Conservation (phyloP, 2,797 vertebrate species). For the Sus cebifrons region DNA sequence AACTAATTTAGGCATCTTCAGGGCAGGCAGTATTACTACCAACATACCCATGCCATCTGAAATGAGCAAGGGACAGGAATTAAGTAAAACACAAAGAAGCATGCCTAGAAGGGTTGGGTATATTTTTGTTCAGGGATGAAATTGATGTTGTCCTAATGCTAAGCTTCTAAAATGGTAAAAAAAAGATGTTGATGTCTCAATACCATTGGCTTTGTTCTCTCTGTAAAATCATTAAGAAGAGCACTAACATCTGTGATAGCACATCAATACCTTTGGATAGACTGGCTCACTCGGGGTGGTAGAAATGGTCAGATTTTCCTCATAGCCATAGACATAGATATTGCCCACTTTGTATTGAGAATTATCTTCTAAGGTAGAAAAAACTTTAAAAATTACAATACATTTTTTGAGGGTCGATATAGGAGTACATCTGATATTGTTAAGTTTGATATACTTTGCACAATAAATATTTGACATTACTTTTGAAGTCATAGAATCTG, state of each 20-base stretch:
- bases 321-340: not conserved
- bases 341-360: not conserved
- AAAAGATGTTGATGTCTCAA: not conserved
- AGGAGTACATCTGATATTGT: not conserved
- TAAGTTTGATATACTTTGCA: not conserved
- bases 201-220: not conserved
- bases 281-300: not conserved
- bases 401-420: not conserved
- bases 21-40: not conserved
- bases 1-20: slow-evolving; percentile 3
- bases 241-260: not conserved
- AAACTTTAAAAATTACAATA: not conserved
- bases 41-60: not conserved
- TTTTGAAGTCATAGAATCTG: not conserved
- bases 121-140: slow-evolving; percentile 25
- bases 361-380: not conserved
- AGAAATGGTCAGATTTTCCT: slow-evolving; percentile 2
- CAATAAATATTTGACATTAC: not conserved
- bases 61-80: not conserved
- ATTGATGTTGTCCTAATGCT: slow-evolving; percentile 20
- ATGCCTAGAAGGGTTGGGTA: not conserved
- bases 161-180: slow-evolving; percentile 34
- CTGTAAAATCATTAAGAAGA: slow-evolving; percentile 23
- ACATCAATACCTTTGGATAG: not conserved
- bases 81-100: not conserved